phyloP scores from a whole-genome alignment of 2,888 invertebrate species.

The Cartodere bifasciata region DNA sequence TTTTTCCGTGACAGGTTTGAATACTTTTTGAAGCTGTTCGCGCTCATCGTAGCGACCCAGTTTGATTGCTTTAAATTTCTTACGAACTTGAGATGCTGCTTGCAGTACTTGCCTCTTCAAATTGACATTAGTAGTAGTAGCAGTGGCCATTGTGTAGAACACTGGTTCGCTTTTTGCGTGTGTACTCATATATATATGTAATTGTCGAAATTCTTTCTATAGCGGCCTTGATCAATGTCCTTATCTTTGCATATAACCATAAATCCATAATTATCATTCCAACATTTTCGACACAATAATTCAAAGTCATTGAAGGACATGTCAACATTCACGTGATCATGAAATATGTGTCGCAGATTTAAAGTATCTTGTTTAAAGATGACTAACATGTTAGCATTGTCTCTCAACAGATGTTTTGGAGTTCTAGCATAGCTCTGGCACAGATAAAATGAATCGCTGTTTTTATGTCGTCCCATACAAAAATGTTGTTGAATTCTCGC shows the following conservation, averaged over 20 bases:
- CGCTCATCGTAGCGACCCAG: no score
- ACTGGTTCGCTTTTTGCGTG: no score
- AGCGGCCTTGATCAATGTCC: conserved; percentile 19
- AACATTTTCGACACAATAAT: conserved; percentile 19
- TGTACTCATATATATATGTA: no score
- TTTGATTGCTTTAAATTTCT: no score
- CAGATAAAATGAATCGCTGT: conserved; percentile 25
- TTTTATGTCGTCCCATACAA: conserved; percentile 23
- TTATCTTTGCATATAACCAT: conserved; percentile 21
- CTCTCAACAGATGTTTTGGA: conserved; percentile 26
- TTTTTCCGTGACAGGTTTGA: no score
- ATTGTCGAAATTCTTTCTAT: conserved; percentile 21
- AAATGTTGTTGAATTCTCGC: conserved; percentile 23
- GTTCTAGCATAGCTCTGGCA: conserved; percentile 25
- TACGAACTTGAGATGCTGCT: no score
- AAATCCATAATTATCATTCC: conserved; percentile 19
- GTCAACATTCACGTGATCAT: conserved; percentile 15
- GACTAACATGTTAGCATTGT: conserved; percentile 25
- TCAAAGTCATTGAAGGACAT: conserved; percentile 18
- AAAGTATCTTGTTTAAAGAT: conserved; percentile 24
- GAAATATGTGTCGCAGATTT: conserved; percentile 21
- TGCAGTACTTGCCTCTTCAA: no score
- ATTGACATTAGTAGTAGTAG: no score
- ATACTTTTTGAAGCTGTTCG: no score
- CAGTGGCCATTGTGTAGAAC: no score